These are phyloP conservation scores for Lagopus leucura DNA, from an alignment of 2,113 vertebrate species.

Conservation along the genomic window DNA sequence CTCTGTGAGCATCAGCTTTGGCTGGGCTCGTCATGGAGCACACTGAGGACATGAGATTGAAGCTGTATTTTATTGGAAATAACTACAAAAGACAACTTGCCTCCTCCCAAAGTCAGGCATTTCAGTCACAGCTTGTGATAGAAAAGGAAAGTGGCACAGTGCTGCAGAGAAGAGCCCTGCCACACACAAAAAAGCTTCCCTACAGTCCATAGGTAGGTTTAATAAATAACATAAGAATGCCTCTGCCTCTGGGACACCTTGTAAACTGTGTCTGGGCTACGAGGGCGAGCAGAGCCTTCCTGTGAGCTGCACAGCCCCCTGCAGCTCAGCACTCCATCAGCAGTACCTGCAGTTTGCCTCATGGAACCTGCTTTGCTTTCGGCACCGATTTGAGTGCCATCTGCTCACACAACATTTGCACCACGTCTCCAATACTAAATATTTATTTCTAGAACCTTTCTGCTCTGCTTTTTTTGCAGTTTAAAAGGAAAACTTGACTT, in stretches of 20 bases:
- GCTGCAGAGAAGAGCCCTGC: background rate
- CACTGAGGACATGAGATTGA: background rate
- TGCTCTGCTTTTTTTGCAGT: background rate
- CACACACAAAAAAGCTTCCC: background rate
- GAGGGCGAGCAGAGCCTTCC: background rate
- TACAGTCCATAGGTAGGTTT: background rate
- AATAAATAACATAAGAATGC: background rate
- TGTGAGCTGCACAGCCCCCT: background rate
- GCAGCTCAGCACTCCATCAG: background rate
- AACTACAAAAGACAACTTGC: background rate
- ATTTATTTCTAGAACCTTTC: background rate
- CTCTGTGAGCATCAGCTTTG: background rate
- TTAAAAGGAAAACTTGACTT: background rate
- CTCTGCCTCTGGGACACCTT: rapidly evolving
- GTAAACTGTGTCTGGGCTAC: background rate
- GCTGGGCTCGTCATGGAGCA: background rate
- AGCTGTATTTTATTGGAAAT: background rate
- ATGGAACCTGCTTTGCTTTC: background rate
- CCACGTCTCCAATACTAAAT: rapidly evolving
- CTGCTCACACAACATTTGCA: background rate
- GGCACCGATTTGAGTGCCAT: too few relatives aligned
- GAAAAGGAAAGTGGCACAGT: background rate
- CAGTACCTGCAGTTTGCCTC: background rate
- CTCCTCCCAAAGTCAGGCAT: background rate
- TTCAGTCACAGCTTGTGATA: background rate